Conservation (phyloP, 2,888 invertebrate species). For the Sabatieria punctata region DNA sequence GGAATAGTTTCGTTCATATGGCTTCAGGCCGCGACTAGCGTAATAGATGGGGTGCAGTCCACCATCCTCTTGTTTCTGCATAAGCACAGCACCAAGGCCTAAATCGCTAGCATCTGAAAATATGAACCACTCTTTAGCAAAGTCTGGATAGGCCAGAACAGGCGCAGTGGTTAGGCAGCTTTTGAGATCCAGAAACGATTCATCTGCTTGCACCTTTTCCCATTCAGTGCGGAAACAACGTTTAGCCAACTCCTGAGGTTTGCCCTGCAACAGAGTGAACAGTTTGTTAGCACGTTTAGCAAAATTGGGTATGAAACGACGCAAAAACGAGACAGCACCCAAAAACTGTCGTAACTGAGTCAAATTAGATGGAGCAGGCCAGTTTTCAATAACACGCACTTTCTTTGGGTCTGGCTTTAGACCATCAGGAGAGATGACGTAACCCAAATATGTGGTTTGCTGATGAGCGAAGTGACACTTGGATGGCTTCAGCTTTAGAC, state of each 20-base stretch:
- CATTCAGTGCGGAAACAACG: no score
- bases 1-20: no score
- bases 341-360: background rate
- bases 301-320: background rate
- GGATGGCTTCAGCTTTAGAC: background rate
- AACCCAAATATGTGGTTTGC: background rate
- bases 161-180: conserved; percentile 9
- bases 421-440: background rate
- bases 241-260: background rate
- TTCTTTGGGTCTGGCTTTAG: background rate
- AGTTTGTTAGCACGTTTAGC: background rate
- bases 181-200: conserved; percentile 13
- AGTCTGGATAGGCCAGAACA: conserved; percentile 14
- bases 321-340: background rate
- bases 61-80: no score
- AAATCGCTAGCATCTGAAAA: background rate
- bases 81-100: background rate
- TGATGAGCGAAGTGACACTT: background rate
- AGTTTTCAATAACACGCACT: background rate
- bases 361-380: background rate
- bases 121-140: background rate
- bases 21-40: no score
- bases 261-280: background rate
- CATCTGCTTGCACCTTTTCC: background rate
- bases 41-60: no score